phyloP scores from a whole-genome alignment of 2,888 invertebrate species.

The Geophilus truncorum region DNA sequence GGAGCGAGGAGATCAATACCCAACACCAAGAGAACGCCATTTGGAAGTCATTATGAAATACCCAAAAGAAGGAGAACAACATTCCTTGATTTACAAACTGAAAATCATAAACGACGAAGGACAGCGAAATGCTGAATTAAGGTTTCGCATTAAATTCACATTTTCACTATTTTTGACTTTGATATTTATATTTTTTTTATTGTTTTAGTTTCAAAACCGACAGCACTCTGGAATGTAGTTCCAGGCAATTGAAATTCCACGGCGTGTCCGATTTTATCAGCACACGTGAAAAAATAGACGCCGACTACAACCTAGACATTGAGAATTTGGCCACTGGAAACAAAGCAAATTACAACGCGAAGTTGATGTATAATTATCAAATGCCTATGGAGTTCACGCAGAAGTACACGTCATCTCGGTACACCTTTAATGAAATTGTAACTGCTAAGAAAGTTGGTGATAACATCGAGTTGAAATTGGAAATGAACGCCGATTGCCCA shows the following conservation, averaged over 20 bases:
- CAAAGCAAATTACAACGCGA: slow-evolving; percentile 12
- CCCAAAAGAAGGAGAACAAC: neutral
- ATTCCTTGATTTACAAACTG: neutral
- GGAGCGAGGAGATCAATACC: neutral
- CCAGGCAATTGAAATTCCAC: neutral
- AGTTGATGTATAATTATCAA: neutral
- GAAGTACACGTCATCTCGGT: neutral
- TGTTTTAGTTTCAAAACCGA: slow-evolving; percentile 29
- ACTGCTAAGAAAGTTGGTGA: neutral
- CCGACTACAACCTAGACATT: neutral
- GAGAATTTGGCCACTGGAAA: neutral
- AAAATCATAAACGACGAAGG: slow-evolving; percentile 25
- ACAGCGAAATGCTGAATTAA: neutral
- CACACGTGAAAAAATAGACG: neutral
- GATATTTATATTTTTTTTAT: neutral
- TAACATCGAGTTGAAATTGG: slow-evolving; percentile 14
- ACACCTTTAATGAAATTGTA: slow-evolving; percentile 5
- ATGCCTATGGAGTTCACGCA: neutral
- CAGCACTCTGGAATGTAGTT: neutral
- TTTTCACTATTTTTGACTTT: neutral
- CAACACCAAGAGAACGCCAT: neutral
- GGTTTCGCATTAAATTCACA: too few relatives aligned
- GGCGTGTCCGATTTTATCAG: neutral
- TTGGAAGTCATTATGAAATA: neutral
- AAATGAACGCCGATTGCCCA: slow-evolving; percentile 32